A percentile compares a stretch with the other conserved stretches of the same genome.
Conservation (phyloP, 1,140 invertebrate species). For the Drosophila sp. region DNA sequence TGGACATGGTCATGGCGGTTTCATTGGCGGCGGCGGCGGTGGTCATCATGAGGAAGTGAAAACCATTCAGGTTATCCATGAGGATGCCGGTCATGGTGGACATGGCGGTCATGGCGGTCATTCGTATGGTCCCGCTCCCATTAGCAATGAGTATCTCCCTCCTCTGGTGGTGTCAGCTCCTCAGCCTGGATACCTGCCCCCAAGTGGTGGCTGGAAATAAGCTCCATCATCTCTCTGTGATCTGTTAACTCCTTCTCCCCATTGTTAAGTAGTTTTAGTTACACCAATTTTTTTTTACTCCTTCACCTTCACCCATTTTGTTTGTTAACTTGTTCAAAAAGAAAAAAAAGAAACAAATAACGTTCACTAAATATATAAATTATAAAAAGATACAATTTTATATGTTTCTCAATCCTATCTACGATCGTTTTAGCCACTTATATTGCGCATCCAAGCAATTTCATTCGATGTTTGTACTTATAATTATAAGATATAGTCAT, state of each 20-base stretch:
- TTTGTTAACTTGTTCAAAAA: constrained; percentile 55
- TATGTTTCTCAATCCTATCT: no score
- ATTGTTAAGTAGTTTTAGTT: constrained; percentile 74
- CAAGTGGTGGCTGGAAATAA: constrained; percentile 70
- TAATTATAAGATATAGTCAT: no score
- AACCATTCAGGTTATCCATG: constrained; percentile 72
- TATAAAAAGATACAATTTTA: constrained; percentile 21
- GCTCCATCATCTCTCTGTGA: constrained; percentile 44
- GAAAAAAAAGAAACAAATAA: constrained; percentile 4
- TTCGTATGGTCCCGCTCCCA: constrained; percentile 25
- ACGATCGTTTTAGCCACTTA: no score
- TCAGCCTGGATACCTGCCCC: constrained; percentile 61
- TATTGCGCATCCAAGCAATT: no score
- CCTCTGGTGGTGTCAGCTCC: constrained; percentile 49
- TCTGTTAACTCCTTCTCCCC: constrained; percentile 31
- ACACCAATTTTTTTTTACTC: constrained; percentile 46
- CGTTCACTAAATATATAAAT: constrained; percentile 23
- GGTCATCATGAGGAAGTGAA: constrained; percentile 51
- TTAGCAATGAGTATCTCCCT: constrained; percentile 58
- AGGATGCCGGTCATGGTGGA: constrained; percentile 42
- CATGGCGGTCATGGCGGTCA: constrained; percentile 4
- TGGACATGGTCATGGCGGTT: constrained; percentile 31
- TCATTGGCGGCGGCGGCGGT: constrained; percentile 29
- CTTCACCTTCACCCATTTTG: constrained; percentile 33
- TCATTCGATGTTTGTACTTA: no score